Percentiles rank a stretch among this genome's conserved stretches.
Conservation (phyloP, 2,113 vertebrate genomes). For the Eubucco bourcierii region DNA sequence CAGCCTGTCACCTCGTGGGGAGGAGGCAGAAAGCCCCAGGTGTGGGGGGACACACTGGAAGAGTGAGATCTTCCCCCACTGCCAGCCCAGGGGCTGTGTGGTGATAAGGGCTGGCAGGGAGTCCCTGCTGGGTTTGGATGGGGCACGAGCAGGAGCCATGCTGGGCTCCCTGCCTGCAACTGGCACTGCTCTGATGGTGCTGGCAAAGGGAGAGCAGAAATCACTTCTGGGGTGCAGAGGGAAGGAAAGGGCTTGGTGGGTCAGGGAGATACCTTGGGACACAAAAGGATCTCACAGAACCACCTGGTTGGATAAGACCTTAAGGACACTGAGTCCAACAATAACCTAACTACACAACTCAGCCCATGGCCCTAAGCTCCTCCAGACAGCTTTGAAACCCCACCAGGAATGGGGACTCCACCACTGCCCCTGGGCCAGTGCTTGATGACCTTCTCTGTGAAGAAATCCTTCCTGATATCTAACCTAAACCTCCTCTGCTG, state of each 20-base stretch:
- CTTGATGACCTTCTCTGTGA: no score
- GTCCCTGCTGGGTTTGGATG: background rate
- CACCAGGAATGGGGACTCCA: no score
- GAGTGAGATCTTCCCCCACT: background rate
- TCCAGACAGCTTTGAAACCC: no score
- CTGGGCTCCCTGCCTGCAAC: background rate
- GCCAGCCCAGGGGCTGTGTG: background rate
- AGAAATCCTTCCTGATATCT: no score
- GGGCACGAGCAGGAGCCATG: background rate
- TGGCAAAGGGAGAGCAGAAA: background rate
- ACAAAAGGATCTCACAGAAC: accelerated
- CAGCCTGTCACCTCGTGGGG: background rate
- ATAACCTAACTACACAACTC: no score
- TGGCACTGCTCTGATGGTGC: background rate
- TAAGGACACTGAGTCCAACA: no score
- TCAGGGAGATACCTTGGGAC: background rate
- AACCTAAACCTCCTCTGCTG: no score
- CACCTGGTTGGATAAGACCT: no score
- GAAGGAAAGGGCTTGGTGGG: background rate
- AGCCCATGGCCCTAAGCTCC: no score
- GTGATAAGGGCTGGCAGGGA: background rate
- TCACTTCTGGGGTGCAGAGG: background rate
- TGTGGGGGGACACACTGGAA: background rate
- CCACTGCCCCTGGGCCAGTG: no score
- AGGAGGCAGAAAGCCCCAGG: background rate